A percentile compares a stretch with the other conserved stretches of the same genome.
phyloP scores from a whole-genome alignment of 2,888 invertebrate genomes.

The Drosophila maculinotata region DNA sequence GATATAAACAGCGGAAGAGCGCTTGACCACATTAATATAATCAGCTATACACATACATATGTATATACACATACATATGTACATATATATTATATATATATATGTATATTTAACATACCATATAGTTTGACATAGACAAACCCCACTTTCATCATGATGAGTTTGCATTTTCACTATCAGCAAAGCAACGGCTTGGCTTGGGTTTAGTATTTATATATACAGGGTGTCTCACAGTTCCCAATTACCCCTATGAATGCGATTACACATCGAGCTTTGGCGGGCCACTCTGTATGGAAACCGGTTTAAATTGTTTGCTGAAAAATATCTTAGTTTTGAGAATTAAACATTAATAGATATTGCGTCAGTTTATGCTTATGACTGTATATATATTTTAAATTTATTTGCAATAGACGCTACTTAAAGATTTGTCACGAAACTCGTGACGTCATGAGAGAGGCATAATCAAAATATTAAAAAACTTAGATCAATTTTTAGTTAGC shows the following conservation, averaged over 20 bases:
- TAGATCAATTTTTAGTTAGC: neutral
- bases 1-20: conserved; percentile 8
- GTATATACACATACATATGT: conserved; percentile 1
- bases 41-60: neutral
- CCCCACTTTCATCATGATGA: conserved; percentile 29
- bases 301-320: conserved; percentile 17
- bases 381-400: conserved; percentile 3
- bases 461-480: neutral
- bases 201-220: conserved; percentile 5
- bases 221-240: conserved; percentile 10
- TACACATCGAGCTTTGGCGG: conserved; percentile 36
- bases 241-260: conserved; percentile 4
- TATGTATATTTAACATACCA: neutral
- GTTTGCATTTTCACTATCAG: conserved; percentile 47
- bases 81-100: no score
- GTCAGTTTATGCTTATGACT: conserved; percentile 15
- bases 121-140: conserved; percentile 19
- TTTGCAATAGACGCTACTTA: neutral
- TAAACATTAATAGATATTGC: conserved; percentile 17
- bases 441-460: conserved; percentile 21
- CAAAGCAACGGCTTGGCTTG: conserved; percentile 18
- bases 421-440: conserved; percentile 1
- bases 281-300: conserved; percentile 27
- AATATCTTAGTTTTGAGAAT: neutral
- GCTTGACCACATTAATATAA: conserved; percentile 6